Base-by-base conservation (phyloP, 2,888 invertebrate species). In the Hybos culiciformis region DNA sequence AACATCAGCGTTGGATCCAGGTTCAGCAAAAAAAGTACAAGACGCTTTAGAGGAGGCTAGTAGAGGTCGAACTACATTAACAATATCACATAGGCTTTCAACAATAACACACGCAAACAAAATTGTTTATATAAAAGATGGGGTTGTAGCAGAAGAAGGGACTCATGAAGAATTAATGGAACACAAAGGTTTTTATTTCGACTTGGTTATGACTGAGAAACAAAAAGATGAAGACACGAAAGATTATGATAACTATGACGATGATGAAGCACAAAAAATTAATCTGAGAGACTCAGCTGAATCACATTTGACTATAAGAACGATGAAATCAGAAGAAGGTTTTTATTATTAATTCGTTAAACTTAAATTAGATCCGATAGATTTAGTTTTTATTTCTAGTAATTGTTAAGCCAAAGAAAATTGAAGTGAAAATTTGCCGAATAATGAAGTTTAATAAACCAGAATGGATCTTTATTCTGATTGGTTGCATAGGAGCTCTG, bases 1-100 rank as follows among this genome's bases (percentile, higher is more conserved):
- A 1, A 85, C 85, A 0, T 83, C 83, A 0, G 83, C 84, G 1
- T 65, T 83, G 50, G 84, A 84, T 63, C 74, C 78, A 1, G 75
- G 77, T 53, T 81, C 80, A 54, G 86, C 85, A 57, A 72, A 75
- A 1, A 77, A 73, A 46, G 84, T 85, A 6, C 84, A 84, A 62
- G 73, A 73, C 18, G 83, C 84, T 1, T 60, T 84, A 51, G 83
- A 84, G 55, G 70, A 70, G 5, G 83, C 83, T 0, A 72, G 78
- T 4, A 66, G 71, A 51, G 78, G 78, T 4, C 63, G 79, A 38
- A 80, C 80, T 51, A 80, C 79, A 50, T 62, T 80, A 41, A 75
- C 80, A 59, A 78, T 80, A 50, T 77, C 79, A 55, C 80, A 80
- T 66, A 66, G 75, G 68, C 63, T 80, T 42, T 71, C 77, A 5